phyloP scores from a whole-genome alignment of 2,888 invertebrate species.

The Drosophila macrospina region DNA sequence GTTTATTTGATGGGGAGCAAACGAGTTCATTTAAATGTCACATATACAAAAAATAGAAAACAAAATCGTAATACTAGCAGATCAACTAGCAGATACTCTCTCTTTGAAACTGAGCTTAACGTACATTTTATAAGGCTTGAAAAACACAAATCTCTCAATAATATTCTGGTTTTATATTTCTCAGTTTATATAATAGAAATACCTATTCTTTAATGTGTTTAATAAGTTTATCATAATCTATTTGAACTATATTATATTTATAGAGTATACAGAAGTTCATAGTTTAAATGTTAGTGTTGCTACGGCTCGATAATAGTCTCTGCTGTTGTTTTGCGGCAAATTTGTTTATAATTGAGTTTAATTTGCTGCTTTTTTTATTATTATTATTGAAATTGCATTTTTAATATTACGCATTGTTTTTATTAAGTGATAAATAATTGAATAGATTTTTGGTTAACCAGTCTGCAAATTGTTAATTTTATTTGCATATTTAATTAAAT shows the following conservation, averaged over 20 bases:
- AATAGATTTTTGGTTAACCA: constrained; percentile 36
- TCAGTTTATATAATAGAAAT: too few relatives aligned
- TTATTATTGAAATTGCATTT: constrained; percentile 69
- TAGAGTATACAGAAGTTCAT: constrained; percentile 19
- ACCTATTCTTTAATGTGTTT: too few relatives aligned
- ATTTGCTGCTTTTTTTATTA: constrained; percentile 40
- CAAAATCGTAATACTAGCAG: not conserved
- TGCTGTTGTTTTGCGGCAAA: constrained; percentile 28
- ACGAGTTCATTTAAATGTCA: constrained; percentile 69
- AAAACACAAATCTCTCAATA: too few relatives aligned
- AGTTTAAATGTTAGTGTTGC: constrained; percentile 17
- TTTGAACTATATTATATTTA: not conserved
- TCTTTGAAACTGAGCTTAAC: too few relatives aligned
- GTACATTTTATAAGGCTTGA: too few relatives aligned
- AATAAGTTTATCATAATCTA: not conserved
- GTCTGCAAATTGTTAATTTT: constrained; percentile 50
- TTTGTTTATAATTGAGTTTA: constrained; percentile 68
- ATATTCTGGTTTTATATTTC: too few relatives aligned
- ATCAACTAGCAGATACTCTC: not conserved
- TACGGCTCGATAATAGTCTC: constrained; percentile 4
- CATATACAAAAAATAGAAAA: constrained; percentile 22
- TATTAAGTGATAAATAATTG: constrained; percentile 52
- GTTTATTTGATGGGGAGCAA: constrained; percentile 29
- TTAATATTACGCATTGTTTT: constrained; percentile 40
- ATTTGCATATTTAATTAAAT: constrained; percentile 53